phyloP scores from a whole-genome alignment of 1,140 invertebrate genomes.

The Condylostylus longicornis region DNA sequence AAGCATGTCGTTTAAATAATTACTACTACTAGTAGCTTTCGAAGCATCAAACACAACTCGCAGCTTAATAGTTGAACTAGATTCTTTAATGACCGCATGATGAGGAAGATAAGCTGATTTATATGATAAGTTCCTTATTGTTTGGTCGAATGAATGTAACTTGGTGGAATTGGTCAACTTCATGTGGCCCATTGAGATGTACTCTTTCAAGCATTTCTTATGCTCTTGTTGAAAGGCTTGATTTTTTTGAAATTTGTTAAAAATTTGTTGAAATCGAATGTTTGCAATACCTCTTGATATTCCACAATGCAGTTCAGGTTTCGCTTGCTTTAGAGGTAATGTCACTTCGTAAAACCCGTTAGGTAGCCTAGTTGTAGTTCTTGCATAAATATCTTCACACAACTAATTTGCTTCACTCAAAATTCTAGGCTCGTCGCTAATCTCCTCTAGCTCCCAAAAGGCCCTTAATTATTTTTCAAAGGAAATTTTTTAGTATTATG shows the following conservation, averaged over 20 bases:
- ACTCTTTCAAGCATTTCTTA: slow-evolving; percentile 18
- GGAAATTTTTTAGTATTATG: too few relatives aligned
- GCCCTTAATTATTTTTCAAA: too few relatives aligned
- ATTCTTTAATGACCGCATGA: slow-evolving; percentile 15
- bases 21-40: too few relatives aligned
- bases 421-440: too few relatives aligned
- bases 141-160: too few relatives aligned
- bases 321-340: slow-evolving; percentile 13
- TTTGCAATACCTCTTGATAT: slow-evolving; percentile 8
- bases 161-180: slow-evolving; percentile 1
- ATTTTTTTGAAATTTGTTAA: slow-evolving; percentile 10
- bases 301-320: neutral
- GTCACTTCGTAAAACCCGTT: slow-evolving; percentile 14
- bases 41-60: slow-evolving; percentile 20
- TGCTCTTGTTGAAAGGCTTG: slow-evolving; percentile 10
- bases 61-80: slow-evolving; percentile 15
- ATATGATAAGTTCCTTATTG: neutral
- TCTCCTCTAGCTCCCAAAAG: neutral
- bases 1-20: too few relatives aligned
- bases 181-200: slow-evolving; percentile 18
- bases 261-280: slow-evolving; percentile 10
- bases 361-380: too few relatives aligned
- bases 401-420: too few relatives aligned
- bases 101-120: slow-evolving; percentile 16
- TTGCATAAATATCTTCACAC: too few relatives aligned